A percentile compares a stretch with the other conserved stretches of the same genome.
Evolutionary conservation across 2,888 invertebrate genomes (phyloP).

Genomic region (Perizoma flavofasciatum): DNA sequence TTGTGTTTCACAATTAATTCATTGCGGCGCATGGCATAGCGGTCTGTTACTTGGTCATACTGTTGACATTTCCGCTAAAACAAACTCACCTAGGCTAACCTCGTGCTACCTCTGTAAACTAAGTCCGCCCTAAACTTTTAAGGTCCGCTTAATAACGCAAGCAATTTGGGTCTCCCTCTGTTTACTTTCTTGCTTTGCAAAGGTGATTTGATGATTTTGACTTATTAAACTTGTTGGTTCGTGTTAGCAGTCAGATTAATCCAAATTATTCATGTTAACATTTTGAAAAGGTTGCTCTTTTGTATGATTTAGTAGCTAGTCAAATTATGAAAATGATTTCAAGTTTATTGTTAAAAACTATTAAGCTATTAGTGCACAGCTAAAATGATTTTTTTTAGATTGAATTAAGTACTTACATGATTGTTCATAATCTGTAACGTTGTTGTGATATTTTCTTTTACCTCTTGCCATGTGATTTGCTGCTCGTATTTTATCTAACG

Average conservation of each 20-base stretch:
- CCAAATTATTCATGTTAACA: constrained; percentile 22
- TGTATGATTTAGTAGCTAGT: background rate
- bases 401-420: too few relatives aligned
- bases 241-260: constrained; percentile 48
- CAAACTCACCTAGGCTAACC: constrained; percentile 72
- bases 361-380: too few relatives aligned
- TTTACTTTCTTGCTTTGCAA: constrained; percentile 76
- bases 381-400: too few relatives aligned
- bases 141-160: constrained; percentile 80
- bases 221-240: constrained; percentile 74
- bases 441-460: constrained; percentile 18
- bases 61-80: constrained; percentile 74
- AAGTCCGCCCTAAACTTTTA: constrained; percentile 79
- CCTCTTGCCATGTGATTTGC: constrained; percentile 29
- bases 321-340: background rate
- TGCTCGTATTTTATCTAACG: constrained; percentile 37
- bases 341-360: too few relatives aligned
- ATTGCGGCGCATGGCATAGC: constrained; percentile 29
- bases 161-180: constrained; percentile 80
- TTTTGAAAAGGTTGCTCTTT: constrained; percentile 15
- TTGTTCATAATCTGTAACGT: too few relatives aligned
- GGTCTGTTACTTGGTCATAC: constrained; percentile 52
- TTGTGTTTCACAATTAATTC: constrained; percentile 46
- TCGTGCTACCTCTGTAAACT: constrained; percentile 77
- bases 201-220: constrained; percentile 83